These are phyloP conservation scores for Papilio protenor DNA, from an alignment of 2,888 invertebrate genomes.

Conservation along the genomic window DNA sequence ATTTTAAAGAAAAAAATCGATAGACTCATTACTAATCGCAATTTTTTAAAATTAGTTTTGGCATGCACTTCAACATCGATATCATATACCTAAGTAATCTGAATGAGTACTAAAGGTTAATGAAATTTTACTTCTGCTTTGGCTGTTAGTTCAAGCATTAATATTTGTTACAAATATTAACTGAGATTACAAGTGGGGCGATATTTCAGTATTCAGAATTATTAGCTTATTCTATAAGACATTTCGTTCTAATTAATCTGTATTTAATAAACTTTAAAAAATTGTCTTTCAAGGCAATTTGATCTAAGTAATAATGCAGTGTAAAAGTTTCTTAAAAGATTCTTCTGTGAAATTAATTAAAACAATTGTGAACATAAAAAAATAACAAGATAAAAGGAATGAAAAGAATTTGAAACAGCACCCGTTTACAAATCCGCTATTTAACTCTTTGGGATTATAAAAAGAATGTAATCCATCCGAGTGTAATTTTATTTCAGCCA, in stretches of 20 bases:
- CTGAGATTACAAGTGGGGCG: background rate
- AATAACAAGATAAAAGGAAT: conserved; percentile 15
- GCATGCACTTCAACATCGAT: too few species aligned
- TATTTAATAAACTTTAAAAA: background rate
- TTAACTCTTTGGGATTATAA: conserved; percentile 34
- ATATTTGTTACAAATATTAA: too few species aligned
- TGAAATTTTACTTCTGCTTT: too few species aligned
- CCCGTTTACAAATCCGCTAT: conserved; percentile 32
- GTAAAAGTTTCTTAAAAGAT: background rate
- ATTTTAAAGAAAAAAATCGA: background rate
- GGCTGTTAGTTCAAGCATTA: too few species aligned
- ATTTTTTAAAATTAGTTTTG: too few species aligned
- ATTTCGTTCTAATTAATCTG: background rate
- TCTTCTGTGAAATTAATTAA: conserved; percentile 3
- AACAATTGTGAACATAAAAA: conserved; percentile 30
- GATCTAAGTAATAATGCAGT: background rate
- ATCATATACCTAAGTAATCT: too few species aligned
- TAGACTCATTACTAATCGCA: background rate
- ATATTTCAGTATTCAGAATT: background rate
- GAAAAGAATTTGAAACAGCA: conserved; percentile 27
- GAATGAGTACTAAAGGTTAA: too few species aligned
- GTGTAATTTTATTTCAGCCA: conserved; percentile 23
- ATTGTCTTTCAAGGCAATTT: background rate
- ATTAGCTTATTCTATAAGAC: background rate
- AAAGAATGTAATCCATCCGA: conserved; percentile 34